A percentile compares a stretch with the other conserved stretches of the same genome.
Evolutionary conservation across 35 echinoderm and acorn worm genomes (phyloP).

Genomic region (Lytechinus variegatus): DNA sequence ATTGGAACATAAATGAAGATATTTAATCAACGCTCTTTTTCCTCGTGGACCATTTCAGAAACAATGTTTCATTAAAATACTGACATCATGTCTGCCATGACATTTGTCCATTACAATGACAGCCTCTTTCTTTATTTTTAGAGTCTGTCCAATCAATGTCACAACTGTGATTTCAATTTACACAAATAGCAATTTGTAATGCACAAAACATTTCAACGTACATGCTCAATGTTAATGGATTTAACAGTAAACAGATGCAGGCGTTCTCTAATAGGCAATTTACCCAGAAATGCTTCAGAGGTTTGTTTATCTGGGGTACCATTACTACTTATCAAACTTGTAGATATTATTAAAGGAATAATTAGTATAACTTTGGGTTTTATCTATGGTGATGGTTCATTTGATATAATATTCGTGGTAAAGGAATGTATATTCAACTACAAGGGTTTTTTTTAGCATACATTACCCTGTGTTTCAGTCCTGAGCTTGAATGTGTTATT

Average conservation of each 20-base stretch:
- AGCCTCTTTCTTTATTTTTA: neutral
- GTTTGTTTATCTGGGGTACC: neutral
- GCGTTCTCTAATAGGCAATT: neutral
- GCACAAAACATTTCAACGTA: neutral
- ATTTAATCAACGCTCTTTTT: too few relatives aligned
- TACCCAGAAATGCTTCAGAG: neutral
- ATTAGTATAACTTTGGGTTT: too few relatives aligned
- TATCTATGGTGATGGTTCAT: too few relatives aligned
- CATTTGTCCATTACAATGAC: neutral
- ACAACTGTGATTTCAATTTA: neutral
- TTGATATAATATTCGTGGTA: too few relatives aligned
- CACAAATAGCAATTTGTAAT: slow-evolving; percentile 20
- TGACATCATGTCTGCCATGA: neutral
- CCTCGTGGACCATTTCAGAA: neutral
- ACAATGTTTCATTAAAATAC: neutral
- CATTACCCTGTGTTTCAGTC: too few relatives aligned
- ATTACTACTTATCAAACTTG: too few relatives aligned
- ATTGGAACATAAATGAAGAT: too few relatives aligned
- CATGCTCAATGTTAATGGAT: neutral
- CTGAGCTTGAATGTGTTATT: too few relatives aligned
- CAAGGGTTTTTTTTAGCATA: too few relatives aligned
- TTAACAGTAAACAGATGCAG: neutral
- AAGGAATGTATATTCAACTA: too few relatives aligned
- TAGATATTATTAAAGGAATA: too few relatives aligned
- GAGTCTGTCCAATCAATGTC: neutral